phyloP scores from a whole-genome alignment of 1,140 invertebrate species.

The Parasteatoda tepidariorum region DNA sequence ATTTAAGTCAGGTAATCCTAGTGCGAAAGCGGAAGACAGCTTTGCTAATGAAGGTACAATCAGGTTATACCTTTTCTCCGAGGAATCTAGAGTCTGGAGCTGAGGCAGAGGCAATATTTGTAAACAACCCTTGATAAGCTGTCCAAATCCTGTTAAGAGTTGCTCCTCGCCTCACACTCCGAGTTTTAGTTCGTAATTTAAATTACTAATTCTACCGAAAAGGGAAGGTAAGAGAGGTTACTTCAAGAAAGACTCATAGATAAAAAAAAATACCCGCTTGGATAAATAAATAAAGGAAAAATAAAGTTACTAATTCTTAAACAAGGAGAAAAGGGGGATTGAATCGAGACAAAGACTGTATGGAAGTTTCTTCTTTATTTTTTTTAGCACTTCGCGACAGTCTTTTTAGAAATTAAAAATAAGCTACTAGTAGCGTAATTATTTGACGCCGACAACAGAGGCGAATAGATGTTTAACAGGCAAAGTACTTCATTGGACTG shows the following conservation, averaged over 20 bases:
- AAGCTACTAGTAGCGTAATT: constrained; percentile 58
- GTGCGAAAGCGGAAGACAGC: constrained; percentile 5
- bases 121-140: constrained; percentile 61
- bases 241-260: not conserved
- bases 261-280: constrained; percentile 13
- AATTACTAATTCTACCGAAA: constrained; percentile 61
- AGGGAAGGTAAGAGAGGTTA: not conserved
- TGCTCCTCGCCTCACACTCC: constrained; percentile 31
- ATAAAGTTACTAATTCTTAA: constrained; percentile 60
- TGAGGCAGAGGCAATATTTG: constrained; percentile 51
- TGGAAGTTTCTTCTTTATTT: constrained; percentile 49
- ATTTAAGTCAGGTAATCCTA: constrained; percentile 60
- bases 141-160: constrained; percentile 60
- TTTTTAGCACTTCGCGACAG: constrained; percentile 28
- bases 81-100: constrained; percentile 5
- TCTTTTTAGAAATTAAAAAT: constrained; percentile 61
- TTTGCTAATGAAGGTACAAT: constrained; percentile 57
- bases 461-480: constrained; percentile 48
- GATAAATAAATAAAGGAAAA: constrained; percentile 60
- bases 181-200: constrained; percentile 60
- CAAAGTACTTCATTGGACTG: constrained; percentile 36
- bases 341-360: constrained; percentile 51
- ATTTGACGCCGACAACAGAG: constrained; percentile 39
- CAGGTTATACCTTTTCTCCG: constrained; percentile 47
- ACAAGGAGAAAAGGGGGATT: constrained; percentile 55